Evolutionary conservation across 1,140 invertebrate genomes (phyloP).

Genomic region (Paralvinella palmiformis): DNA sequence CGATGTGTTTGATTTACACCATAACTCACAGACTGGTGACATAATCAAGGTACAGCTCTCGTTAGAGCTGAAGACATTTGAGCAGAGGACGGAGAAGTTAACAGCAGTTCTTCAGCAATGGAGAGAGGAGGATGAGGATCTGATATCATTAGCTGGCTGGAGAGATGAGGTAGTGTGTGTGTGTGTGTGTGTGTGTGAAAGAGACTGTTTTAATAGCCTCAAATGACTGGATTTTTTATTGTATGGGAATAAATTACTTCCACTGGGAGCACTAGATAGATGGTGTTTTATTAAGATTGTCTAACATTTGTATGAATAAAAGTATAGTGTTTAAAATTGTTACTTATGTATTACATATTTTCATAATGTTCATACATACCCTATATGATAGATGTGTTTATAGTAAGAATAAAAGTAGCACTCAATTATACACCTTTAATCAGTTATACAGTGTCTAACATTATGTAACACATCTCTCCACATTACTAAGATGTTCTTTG

Average conservation of each 20-base stretch:
- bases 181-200: conserved; percentile 13
- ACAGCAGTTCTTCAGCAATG: conserved; percentile 71
- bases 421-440: no score
- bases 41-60: conserved; percentile 63
- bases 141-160: conserved; percentile 78
- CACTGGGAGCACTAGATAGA: background rate
- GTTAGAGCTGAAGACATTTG: conserved; percentile 74
- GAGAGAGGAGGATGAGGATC: conserved; percentile 60
- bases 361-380: no score
- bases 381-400: no score
- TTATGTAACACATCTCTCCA: no score
- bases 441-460: no score
- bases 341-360: background rate
- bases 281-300: background rate
- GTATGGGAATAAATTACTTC: background rate
- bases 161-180: conserved; percentile 85
- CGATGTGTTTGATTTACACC: conserved; percentile 61
- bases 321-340: background rate
- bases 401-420: no score
- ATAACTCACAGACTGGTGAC: background rate
- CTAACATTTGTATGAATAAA: background rate
- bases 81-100: conserved; percentile 70
- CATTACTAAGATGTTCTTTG: no score
- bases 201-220: background rate
- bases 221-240: background rate